Evolutionary conservation across 2,113 vertebrate species (phyloP).

Genomic region (Psilopogon haemacephalus): DNA sequence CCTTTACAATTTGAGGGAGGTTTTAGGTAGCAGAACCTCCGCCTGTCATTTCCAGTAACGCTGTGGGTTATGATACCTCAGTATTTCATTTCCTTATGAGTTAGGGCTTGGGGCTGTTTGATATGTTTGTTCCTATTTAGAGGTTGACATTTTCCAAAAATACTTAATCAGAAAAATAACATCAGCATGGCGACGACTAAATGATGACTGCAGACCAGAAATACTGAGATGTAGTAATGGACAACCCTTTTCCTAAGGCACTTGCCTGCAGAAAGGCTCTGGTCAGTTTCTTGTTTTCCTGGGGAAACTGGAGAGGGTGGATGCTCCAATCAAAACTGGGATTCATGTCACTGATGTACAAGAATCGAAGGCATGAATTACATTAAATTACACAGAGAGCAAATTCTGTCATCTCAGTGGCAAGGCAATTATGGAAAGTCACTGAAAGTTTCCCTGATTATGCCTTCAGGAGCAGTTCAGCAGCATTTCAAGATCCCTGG

Average conservation of each 20-base stretch:
- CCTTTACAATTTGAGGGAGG: not conserved
- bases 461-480: not conserved
- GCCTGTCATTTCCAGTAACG: not conserved
- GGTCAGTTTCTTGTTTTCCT: not conserved
- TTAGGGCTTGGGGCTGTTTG: not conserved
- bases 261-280: not conserved
- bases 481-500: not conserved
- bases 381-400: not conserved
- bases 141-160: not conserved
- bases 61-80: not conserved
- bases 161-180: not conserved
- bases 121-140: not conserved
- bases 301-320: not conserved
- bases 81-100: not conserved
- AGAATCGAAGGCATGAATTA: not conserved
- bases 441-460: not conserved
- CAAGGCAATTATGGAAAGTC: not conserved
- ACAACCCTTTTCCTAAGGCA: not conserved
- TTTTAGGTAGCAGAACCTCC: not conserved
- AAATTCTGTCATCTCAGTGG: not conserved
- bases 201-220: not conserved
- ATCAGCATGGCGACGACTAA: not conserved
- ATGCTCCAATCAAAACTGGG: not conserved
- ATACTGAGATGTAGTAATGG: not conserved
- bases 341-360: not conserved